Evolutionary conservation across 2,888 invertebrate genomes (phyloP).

Genomic region (Trissoscelio sp.): DNA sequence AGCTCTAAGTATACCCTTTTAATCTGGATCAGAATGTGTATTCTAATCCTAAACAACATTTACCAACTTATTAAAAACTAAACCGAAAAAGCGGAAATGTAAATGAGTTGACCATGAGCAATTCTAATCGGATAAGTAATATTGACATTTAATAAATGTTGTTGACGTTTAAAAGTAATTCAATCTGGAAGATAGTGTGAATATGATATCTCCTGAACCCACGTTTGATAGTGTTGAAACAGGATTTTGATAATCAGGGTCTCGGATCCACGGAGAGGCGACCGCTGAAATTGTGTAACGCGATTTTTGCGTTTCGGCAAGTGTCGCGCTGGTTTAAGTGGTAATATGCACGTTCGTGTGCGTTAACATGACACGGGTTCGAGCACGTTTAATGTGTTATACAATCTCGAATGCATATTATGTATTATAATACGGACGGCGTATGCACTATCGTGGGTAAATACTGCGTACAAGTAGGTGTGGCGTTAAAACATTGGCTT

Average conservation of each 20-base stretch:
- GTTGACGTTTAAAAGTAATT: no score
- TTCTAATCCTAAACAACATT: no score
- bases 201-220: no score
- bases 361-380: conserved; percentile 64
- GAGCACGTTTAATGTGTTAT: conserved; percentile 78
- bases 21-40: no score
- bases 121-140: no score
- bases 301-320: conserved; percentile 53
- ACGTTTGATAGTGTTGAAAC: no score
- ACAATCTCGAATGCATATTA: conserved; percentile 77
- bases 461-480: conserved; percentile 79
- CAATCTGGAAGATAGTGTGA: no score
- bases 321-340: conserved; percentile 44
- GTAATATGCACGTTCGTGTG: conserved; percentile 37
- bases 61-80: no score
- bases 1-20: no score
- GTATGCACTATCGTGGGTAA: conserved; percentile 74
- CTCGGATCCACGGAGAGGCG: conserved; percentile 6
- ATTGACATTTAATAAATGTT: no score
- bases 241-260: background rate
- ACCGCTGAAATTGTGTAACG: conserved; percentile 41
- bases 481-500: conserved; percentile 80
- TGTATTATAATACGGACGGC: conserved; percentile 77
- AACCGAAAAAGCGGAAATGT: no score
- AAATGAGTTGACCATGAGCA: no score